Evolutionary conservation across 2,797 vertebrate genomes (phyloP), one percentile per base, ranked within the genome.

Genomic region (Botia almorhae): DNA sequence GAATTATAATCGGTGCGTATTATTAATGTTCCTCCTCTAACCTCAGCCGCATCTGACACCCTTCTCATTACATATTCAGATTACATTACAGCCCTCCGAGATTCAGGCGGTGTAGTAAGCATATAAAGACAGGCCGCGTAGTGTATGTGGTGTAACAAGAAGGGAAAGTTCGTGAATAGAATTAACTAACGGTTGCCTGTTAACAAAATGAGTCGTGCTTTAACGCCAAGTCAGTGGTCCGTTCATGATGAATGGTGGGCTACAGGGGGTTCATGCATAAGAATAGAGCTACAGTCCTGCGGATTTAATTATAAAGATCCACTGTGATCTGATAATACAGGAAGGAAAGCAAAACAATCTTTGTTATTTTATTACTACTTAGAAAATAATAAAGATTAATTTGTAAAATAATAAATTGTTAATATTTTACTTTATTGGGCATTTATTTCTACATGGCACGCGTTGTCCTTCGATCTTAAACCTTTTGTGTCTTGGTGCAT

Each of bases 151-250:
- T 19, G 68, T 64, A 16, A 39, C 19, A 14, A 55, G 29, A 72
- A 78, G 69, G 51, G 73, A 82, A 82, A 71, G 69, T 70, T 63
- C 29, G 76, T 50, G 48, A 74, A 23, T 12, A 58, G 74, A 68
- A 23, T 83, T 80, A 72, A 83, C 81, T 84, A 84, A 85, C 69
- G 81, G 73, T 51, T 78, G 56, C n/a, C 55, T 50, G 12, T 58
- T 7, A 48, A 83, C 82, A 82, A 74, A 64, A 81, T 17, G 8
- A 19, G 64, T 55, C 26, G 14, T 72, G 67, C 77, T 78, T 74
- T 83, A 75, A 48, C 26, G 39, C 56, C 81, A n/a, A n/a, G n/a
- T n/a, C n/a, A 80, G 48, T 61, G 65, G 55, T 72, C 82, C 81
- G 51, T 78, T 72, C 61, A 33, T 26, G 69, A 81, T 78, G 78